Conservation (phyloP, 1,140 invertebrate genomes). For the Telenomus remus region DNA sequence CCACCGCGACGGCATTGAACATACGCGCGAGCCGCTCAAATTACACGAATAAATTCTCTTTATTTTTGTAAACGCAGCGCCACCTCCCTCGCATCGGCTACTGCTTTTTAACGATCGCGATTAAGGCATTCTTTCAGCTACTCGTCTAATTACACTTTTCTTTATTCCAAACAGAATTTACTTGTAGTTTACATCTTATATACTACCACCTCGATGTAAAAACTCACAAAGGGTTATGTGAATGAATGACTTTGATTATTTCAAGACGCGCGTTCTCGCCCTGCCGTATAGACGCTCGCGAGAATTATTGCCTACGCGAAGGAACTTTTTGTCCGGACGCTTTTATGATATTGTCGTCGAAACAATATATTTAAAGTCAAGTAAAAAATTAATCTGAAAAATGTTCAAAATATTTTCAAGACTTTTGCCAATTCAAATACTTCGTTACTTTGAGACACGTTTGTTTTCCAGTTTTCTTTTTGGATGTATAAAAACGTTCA, state of each 20-base stretch:
- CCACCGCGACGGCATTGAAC: conserved; percentile 61
- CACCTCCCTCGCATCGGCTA: conserved; percentile 49
- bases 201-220: conserved; percentile 41
- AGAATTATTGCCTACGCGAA: conserved; percentile 17
- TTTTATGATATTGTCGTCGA: no score
- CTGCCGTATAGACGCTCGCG: conserved; percentile 14
- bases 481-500: conserved; percentile 5
- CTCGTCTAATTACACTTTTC: conserved; percentile 49
- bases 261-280: conserved; percentile 32
- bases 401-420: no score
- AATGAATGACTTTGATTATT: conserved; percentile 32
- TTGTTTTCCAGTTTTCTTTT: no score
- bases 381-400: no score
- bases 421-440: no score
- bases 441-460: no score
- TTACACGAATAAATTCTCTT: conserved; percentile 75
- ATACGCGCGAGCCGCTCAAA: conserved; percentile 66
- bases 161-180: conserved; percentile 43
- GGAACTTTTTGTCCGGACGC: not conserved
- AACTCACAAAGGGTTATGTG: conserved; percentile 16
- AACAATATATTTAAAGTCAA: no score
- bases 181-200: conserved; percentile 41
- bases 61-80: conserved; percentile 69
- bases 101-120: conserved; percentile 65
- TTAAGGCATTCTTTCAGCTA: conserved; percentile 58